Evolutionary conservation across 2,797 vertebrate genomes (phyloP), one percentile per base, ranked within the genome.

Genomic region (Varecia variegata): DNA sequence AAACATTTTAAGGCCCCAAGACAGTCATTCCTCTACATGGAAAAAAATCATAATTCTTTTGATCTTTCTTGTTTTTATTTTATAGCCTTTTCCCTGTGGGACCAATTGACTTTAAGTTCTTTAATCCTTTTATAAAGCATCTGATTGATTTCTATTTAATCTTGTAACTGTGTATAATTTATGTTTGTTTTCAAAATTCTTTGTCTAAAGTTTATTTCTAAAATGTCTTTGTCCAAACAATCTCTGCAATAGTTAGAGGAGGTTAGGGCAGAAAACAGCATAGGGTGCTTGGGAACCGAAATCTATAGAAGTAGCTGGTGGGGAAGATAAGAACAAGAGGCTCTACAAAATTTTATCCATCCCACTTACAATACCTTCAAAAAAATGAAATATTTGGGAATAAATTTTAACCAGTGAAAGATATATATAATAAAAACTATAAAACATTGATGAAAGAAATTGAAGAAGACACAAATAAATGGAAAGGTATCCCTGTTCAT

Each of bases 71-170:
- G 17, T 27, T 80, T 85, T 94, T 92, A 92, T 86, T 90, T 96
- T 89, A 77, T 4, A 70, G 47, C 21, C 38, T 94, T 92, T 91
- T 95, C 83, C 88, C 74, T 83, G 94, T 35, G 56, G 8, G 5
- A 67, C 40, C 73, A 71, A 88, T 27, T 77, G 73, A 77, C 45
- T 77, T 50, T 50, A 79, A 67, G 27, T 50, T 95, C 35, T 76
- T 95, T 70, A 47, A 83, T 89, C 35, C 83, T 87, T 90, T 38
- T 73, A 54, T 88, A 80, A 96, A 94, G 88, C 14, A 68, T 68
- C 45, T 70, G 20, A 82, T 80, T 95, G 20, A 60, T 70, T 73
- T 93, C 32, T 86, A 67, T 25, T 94, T 87, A 87, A 94, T 65
- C 58, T 38, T 86, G 20, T 60, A 86, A 80, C 58, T 90, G 32